Evolutionary conservation across 2,797 vertebrate species (phyloP).

Genomic region (Telmatherina bonti): DNA sequence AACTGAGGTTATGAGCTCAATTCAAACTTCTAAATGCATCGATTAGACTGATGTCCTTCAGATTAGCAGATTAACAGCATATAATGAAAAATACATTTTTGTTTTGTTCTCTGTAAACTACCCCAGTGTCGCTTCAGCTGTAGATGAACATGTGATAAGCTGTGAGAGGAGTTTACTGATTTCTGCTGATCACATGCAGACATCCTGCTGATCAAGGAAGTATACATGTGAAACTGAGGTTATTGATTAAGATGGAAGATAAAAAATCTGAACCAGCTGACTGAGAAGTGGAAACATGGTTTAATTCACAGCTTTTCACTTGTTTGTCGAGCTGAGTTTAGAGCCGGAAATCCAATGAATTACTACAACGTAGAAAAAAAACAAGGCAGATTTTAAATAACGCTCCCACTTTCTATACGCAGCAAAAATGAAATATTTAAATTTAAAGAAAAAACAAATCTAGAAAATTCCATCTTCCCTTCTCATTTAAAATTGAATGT

Average conservation of each 20-base stretch:
- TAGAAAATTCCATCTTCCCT: neutral
- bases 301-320: neutral
- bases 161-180: neutral
- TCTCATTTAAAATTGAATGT: neutral
- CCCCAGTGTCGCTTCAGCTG: conserved; percentile 1
- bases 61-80: conserved; percentile 28
- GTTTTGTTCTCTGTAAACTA: conserved; percentile 9
- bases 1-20: neutral
- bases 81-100: conserved; percentile 28
- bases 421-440: neutral
- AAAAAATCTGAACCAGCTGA: conserved; percentile 53
- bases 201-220: conserved; percentile 5
- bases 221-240: conserved; percentile 21
- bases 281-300: conserved; percentile 26
- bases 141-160: neutral
- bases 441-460: neutral
- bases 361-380: neutral
- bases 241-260: conserved; percentile 8
- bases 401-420: neutral
- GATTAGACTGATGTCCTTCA: conserved; percentile 30
- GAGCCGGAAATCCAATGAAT: neutral
- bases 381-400: too few relatives aligned
- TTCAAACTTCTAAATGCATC: conserved; percentile 10
- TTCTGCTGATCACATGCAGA: conserved; percentile 34
- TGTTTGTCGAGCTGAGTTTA: neutral